A percentile compares a stretch with the other conserved stretches of the same genome.
phyloP scores from a whole-genome alignment of 2,888 invertebrate species.

The Apomyelois bistriatella region DNA sequence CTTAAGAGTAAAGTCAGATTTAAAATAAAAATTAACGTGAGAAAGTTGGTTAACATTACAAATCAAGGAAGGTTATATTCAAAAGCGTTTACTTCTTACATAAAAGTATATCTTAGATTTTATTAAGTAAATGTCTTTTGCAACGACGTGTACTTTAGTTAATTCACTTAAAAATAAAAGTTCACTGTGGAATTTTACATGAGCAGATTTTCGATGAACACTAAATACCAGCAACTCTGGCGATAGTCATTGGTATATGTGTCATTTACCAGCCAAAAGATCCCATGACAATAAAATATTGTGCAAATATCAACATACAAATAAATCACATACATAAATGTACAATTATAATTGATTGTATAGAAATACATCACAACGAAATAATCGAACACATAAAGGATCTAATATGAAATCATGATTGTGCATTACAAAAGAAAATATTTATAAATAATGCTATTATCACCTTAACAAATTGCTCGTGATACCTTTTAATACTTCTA shows the following conservation, averaged over 20 bases:
- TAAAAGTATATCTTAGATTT: conserved; percentile 66
- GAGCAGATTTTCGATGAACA: conserved; percentile 42
- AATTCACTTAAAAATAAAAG: conserved; percentile 61
- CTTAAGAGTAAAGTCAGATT: conserved; percentile 72
- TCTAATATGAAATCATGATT: conserved; percentile 59
- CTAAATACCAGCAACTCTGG: conserved; percentile 51
- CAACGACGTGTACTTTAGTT: conserved; percentile 69
- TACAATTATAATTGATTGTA: conserved; percentile 44
- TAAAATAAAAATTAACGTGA: conserved; percentile 72
- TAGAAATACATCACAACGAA: conserved; percentile 46
- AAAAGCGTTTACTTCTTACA: conserved; percentile 70
- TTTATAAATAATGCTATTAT: conserved; percentile 65
- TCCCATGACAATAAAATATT: conserved; percentile 50
- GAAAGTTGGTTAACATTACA: conserved; percentile 78
- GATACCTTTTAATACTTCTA: conserved; percentile 34
- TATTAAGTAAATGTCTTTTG: conserved; percentile 72
- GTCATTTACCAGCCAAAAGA: conserved; percentile 30
- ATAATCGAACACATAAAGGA: conserved; percentile 52
- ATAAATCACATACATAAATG: conserved; percentile 64
- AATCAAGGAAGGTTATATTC: conserved; percentile 68
- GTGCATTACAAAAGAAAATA: conserved; percentile 67
- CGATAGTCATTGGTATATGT: conserved; percentile 43
- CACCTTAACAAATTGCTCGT: conserved; percentile 54
- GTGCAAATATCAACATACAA: conserved; percentile 60
- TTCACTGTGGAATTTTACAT: conserved; percentile 53